phyloP scores from a whole-genome alignment of 2,113 vertebrate genomes.

The Cinclus mexicanus region DNA sequence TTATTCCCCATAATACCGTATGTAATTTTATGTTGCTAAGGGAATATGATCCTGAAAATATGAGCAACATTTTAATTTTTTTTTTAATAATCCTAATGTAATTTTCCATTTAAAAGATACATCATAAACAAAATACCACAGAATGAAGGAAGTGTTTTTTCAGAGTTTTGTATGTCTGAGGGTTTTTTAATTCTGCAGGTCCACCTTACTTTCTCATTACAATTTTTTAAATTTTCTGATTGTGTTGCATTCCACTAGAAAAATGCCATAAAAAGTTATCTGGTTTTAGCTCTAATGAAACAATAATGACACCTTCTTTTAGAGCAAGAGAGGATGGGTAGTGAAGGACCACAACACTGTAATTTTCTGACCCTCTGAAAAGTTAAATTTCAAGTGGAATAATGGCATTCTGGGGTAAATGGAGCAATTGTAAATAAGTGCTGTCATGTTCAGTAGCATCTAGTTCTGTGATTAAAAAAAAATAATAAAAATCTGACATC shows the following conservation, averaged over 20 bases:
- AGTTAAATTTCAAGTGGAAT: not conserved
- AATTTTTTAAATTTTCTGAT: not conserved
- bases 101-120: not conserved
- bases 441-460: not conserved
- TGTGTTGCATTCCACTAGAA: not conserved
- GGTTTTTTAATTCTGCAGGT: not conserved
- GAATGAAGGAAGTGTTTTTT: not conserved
- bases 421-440: slow-evolving; percentile 5
- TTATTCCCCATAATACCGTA: not conserved
- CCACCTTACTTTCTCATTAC: not conserved
- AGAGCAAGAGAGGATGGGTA: not conserved
- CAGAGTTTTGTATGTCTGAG: not conserved
- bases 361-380: not conserved
- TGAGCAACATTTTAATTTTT: not conserved
- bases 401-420: not conserved
- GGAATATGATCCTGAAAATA: not conserved
- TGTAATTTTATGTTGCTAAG: not conserved
- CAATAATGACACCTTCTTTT: not conserved
- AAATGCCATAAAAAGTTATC: not conserved
- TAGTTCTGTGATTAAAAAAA: not conserved
- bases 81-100: not conserved
- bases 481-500: not conserved
- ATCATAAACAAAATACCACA: not conserved
- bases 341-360: not conserved
- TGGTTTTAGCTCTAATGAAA: not conserved